Percentiles rank a stretch among this genome's conserved stretches.
These are phyloP conservation scores for Endotricha flammealis DNA, from an alignment of 2,888 invertebrate species.

Conservation along the genomic window DNA sequence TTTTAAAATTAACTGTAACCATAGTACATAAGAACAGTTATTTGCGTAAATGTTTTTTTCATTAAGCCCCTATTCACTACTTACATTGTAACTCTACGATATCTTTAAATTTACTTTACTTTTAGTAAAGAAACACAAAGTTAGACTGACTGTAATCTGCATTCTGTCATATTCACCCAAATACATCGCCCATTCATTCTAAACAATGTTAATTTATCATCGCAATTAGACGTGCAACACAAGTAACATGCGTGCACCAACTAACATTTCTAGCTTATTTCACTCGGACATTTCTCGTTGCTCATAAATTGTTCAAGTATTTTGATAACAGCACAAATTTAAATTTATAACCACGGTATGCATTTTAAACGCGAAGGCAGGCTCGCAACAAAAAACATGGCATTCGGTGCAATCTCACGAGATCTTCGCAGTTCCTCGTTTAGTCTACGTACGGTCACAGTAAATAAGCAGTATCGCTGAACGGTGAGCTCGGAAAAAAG, in stretches of 20 bases:
- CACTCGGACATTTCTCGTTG: slow-evolving; percentile 53
- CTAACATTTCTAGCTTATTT: slow-evolving; percentile 46
- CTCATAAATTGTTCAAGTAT: slow-evolving; percentile 67
- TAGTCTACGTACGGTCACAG: slow-evolving; percentile 37
- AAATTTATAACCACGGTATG: slow-evolving; percentile 67
- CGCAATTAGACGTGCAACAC: slow-evolving; percentile 39
- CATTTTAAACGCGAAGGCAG: slow-evolving; percentile 60
- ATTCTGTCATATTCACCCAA: too few relatives aligned
- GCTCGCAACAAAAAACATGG: slow-evolving; percentile 58
- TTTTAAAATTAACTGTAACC: too few relatives aligned
- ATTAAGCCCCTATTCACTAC: too few relatives aligned
- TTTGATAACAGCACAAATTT: slow-evolving; percentile 70
- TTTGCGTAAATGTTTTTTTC: too few relatives aligned
- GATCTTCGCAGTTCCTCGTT: slow-evolving; percentile 39
- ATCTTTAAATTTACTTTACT: too few relatives aligned
- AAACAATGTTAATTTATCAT: slow-evolving; percentile 30
- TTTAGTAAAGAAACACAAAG: too few relatives aligned
- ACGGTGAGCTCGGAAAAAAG: too few relatives aligned
- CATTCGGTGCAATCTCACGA: slow-evolving; percentile 59
- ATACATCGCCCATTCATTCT: too few relatives aligned
- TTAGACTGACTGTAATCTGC: too few relatives aligned
- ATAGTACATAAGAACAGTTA: too few relatives aligned
- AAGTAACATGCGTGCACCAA: slow-evolving; percentile 39
- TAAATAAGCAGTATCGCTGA: slow-evolving; percentile 28
- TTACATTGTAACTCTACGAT: too few relatives aligned